Base-by-base conservation (phyloP, 2,888 invertebrate species). In the Pinctada fucata region DNA sequence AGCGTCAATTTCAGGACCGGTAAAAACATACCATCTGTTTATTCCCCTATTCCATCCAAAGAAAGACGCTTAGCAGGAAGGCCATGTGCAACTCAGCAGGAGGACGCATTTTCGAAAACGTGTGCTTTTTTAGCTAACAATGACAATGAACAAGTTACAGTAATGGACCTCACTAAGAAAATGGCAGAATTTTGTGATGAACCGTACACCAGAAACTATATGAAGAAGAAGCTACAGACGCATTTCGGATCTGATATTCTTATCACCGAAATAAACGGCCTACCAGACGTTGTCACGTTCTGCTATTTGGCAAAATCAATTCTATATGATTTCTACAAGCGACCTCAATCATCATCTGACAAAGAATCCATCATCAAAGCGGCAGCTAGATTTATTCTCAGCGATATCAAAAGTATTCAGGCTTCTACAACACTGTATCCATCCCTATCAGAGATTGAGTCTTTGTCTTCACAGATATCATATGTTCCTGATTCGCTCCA, bases 231-330 rank as follows among this genome's bases (percentile, higher is more conserved):
- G 49, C 52, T 81, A 1, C 16, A 68, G 4, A 71, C 76, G 3
- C 48, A 79, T 48, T 81, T 76, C 76, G 81, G 79, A 2, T 48
- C 8, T 68, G 67, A 71, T 47, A 80, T 81, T n/a, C 50, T 76
- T 2, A 73, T 78, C 51, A 65, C 78, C 16, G 75, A 73, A 67
- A 10, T 78, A 3, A 72, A 76, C 73, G 76, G 79, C 3, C 73
- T 69, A 50, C 70, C 65, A 13, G 50, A 76, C 66, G 70, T 78
- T 48, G 63, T 81, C 10, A 76, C 78, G 52, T 78, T 81, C 66
- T 76, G 72, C 66, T 50, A 66, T 45, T 72, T 65, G 3, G 79
- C 76, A 52, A 69, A 69, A 10, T 49, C 73, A 2, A 80, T 80
- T 45, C 52, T 77, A 31, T 71, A 80, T 72, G 66, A 71, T 13